Percentiles rank a stretch among this genome's conserved stretches.
Conservation (phyloP, 1,140 invertebrate genomes). For the Apocrypta bakeri region DNA sequence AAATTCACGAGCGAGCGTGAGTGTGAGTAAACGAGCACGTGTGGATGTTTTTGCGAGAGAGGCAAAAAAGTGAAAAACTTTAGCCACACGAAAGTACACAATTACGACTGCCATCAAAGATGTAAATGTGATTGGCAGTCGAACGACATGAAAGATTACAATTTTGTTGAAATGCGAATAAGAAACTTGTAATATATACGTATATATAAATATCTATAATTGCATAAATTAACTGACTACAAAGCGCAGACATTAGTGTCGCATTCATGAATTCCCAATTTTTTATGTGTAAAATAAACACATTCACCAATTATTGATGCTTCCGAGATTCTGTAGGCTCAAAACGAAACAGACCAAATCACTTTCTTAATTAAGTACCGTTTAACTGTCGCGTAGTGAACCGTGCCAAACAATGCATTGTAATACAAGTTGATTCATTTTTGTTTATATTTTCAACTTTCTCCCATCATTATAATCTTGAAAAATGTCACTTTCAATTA, state of each 20-base stretch:
- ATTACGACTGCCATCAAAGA: conserved; percentile 45
- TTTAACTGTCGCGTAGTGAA: conserved; percentile 53
- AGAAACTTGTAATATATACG: conserved; percentile 55
- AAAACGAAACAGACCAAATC: conserved; percentile 42
- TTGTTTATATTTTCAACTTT: conserved; percentile 51
- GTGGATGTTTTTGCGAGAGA: conserved; percentile 39
- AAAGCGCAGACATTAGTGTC: conserved; percentile 36
- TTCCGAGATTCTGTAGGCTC: conserved; percentile 28
- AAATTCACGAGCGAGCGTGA: conserved; percentile 28
- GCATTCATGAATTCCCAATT: conserved; percentile 53
- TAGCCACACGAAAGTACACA: conserved; percentile 51
- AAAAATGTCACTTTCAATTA: conserved; percentile 22
- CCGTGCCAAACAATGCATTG: conserved; percentile 66
- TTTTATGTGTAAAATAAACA: conserved; percentile 49
- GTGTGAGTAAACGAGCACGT: conserved; percentile 33
- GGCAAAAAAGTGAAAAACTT: conserved; percentile 40
- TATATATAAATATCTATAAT: conserved; percentile 46
- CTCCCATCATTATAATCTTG: background rate
- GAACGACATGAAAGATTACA: conserved; percentile 39
- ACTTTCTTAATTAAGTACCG: conserved; percentile 30
- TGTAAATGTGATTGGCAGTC: conserved; percentile 37
- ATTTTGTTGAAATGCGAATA: conserved; percentile 44
- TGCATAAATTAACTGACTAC: conserved; percentile 50
- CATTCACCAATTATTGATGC: conserved; percentile 40
- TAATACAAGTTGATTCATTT: conserved; percentile 45